phyloP scores from a whole-genome alignment of 2,113 vertebrate species.

The Ceyx melanurus region DNA sequence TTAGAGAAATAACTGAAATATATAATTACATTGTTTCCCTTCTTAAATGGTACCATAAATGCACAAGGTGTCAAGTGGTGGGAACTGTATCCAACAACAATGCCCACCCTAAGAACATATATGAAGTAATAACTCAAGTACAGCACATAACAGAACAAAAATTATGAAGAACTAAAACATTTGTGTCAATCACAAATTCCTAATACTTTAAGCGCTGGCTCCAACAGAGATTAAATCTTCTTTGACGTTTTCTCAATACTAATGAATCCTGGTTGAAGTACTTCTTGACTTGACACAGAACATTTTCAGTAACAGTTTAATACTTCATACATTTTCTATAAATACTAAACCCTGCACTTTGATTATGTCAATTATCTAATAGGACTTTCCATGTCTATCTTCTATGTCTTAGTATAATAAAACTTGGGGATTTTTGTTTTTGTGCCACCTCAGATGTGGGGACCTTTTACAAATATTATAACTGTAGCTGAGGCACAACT shows the following conservation, averaged over 20 bases:
- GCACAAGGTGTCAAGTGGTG: neutral
- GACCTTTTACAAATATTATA: neutral
- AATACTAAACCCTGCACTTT: neutral
- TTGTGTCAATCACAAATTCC: neutral
- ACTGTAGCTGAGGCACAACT: neutral
- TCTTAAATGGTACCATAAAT: neutral
- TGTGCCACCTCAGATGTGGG: neutral
- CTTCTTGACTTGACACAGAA: neutral
- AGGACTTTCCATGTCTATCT: neutral
- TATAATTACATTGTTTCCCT: neutral
- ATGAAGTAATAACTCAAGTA: neutral
- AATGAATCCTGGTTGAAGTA: neutral
- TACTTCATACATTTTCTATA: neutral
- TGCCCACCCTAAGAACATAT: fast-evolving
- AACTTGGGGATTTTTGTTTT: neutral
- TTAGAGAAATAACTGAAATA: neutral
- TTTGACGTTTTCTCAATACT: neutral
- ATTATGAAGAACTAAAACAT: fast-evolving
- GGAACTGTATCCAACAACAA: neutral
- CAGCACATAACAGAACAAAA: neutral
- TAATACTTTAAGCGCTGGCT: neutral
- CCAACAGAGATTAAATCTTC: neutral
- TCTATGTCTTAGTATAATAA: neutral
- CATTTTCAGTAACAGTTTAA: neutral
- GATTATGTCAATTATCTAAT: neutral